Evolutionary conservation across 2,113 vertebrate species (phyloP).

Genomic region (Platysternon megacephalum): DNA sequence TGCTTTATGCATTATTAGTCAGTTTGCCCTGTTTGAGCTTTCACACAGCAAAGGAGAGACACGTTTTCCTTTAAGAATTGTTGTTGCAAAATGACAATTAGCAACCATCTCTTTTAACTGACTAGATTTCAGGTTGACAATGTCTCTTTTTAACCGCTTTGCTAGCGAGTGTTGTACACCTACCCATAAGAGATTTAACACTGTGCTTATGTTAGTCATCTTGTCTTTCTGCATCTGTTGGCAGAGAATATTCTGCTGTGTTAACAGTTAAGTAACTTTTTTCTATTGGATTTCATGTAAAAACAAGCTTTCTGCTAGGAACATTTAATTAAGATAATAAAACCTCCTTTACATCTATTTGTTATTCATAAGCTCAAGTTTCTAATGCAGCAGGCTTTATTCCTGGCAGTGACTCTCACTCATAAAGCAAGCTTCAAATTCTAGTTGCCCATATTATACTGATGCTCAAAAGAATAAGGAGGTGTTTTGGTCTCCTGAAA

Average conservation of each 20-base stretch:
- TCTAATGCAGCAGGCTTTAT: not conserved
- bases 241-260: not conserved
- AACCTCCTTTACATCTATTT: not conserved
- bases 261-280: not conserved
- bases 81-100: not conserved
- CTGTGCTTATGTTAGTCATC: not conserved
- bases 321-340: not conserved
- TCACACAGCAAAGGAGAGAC: not conserved
- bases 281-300: not conserved
- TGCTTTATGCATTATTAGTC: not conserved
- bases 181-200: fast-evolving
- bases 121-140: not conserved
- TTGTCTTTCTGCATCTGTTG: too few relatives aligned
- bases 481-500: not conserved
- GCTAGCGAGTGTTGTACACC: not conserved
- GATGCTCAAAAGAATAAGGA: not conserved
- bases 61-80: not conserved
- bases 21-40: not conserved
- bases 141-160: not conserved
- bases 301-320: not conserved
- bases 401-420: not conserved
- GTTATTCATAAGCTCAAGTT: not conserved
- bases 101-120: not conserved
- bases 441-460: not conserved
- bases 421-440: not conserved